Evolutionary conservation across 2,888 invertebrate genomes (phyloP).

Genomic region (Pristionchus exspectatus): DNA sequence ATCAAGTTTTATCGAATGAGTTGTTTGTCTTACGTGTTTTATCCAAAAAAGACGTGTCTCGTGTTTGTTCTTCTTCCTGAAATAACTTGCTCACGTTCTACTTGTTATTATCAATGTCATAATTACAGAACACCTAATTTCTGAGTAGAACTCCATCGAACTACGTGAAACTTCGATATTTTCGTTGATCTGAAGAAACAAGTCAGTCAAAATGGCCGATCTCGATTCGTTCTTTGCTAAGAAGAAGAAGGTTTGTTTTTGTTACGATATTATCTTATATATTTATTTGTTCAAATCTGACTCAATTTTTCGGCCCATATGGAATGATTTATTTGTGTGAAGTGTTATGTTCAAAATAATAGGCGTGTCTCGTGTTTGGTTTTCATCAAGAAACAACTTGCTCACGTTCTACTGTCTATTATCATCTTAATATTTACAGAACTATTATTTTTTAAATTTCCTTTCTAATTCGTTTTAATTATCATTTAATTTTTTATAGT

Average conservation of each 20-base stretch:
- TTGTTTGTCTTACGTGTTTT: neutral
- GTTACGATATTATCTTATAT: neutral
- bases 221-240: constrained; percentile 75
- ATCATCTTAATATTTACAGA: too few species aligned
- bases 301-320: too few species aligned
- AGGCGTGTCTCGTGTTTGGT: too few species aligned
- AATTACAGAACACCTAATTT: constrained; percentile 43
- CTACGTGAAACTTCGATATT: too few species aligned
- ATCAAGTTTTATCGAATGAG: neutral
- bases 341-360: too few species aligned
- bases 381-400: too few species aligned
- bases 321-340: too few species aligned
- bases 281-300: too few species aligned
- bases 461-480: too few species aligned
- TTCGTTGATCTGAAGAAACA: constrained; percentile 27
- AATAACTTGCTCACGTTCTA: neutral
- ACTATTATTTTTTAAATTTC: too few species aligned
- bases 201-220: constrained; percentile 59
- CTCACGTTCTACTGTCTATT: too few species aligned
- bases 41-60: neutral
- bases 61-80: neutral
- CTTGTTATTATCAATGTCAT: neutral
- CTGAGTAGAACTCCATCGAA: constrained; percentile 21
- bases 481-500: too few species aligned
- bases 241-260: constrained; percentile 67